phyloP scores from a whole-genome alignment of 2,797 vertebrate species.

The Astyanax mexicanus region DNA sequence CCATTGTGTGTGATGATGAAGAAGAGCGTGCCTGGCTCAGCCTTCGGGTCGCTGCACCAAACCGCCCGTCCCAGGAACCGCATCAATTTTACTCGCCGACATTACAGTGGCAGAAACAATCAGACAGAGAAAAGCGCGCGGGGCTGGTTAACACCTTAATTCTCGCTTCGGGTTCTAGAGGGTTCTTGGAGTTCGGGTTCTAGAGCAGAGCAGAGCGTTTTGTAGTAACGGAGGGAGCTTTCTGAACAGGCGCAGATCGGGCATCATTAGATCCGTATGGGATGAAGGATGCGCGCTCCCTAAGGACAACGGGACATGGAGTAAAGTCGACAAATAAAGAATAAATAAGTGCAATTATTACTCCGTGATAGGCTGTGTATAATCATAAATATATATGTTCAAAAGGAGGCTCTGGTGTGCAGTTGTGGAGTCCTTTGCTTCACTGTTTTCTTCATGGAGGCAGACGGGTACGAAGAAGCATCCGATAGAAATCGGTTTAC shows the following conservation, averaged over 20 bases:
- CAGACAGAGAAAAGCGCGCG: slow-evolving; percentile 24
- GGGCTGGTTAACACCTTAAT: background rate
- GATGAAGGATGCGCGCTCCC: background rate
- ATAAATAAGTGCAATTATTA: background rate
- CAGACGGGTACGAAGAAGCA: too few species aligned
- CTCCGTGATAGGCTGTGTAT: background rate
- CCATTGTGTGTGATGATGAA: slow-evolving; percentile 40
- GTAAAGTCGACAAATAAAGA: background rate
- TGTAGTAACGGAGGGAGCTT: slow-evolving; percentile 16
- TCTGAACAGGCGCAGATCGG: slow-evolving; percentile 4
- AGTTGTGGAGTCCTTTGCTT: too few species aligned
- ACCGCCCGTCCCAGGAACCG: slow-evolving; percentile 52
- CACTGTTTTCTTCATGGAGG: too few species aligned
- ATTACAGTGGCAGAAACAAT: slow-evolving; percentile 37
- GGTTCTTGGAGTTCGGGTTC: too few species aligned
- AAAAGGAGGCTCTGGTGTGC: too few species aligned
- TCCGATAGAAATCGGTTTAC: slow-evolving; percentile 19
- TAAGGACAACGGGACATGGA: background rate
- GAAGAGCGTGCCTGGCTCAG: slow-evolving; percentile 48
- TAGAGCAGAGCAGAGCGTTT: slow-evolving; percentile 1
- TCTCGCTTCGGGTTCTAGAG: background rate
- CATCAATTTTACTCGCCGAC: slow-evolving; percentile 37
- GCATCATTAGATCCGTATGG: slow-evolving; percentile 2
- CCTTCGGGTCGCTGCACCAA: slow-evolving; percentile 74
- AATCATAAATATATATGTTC: too few species aligned